Evolutionary conservation across 2,888 invertebrate genomes (phyloP).

Genomic region (Nomada fabriciana): DNA sequence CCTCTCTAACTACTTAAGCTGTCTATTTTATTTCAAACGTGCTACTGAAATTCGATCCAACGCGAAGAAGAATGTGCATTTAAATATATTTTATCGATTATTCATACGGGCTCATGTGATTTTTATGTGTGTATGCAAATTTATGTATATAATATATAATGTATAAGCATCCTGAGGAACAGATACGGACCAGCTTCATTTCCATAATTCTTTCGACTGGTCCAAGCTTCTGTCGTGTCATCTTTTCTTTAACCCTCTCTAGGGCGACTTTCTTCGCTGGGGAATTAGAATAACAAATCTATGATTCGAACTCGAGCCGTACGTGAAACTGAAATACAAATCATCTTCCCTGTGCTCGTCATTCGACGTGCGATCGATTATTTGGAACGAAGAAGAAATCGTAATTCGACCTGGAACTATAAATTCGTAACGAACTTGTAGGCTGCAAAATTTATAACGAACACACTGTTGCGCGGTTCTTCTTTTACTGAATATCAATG

Average conservation of each 20-base stretch:
- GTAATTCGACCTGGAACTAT: too few species aligned
- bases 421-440: too few species aligned
- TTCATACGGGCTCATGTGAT: neutral
- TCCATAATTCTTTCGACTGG: slow-evolving; percentile 34
- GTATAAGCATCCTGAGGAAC: slow-evolving; percentile 4
- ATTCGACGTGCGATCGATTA: neutral
- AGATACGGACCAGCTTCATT: slow-evolving; percentile 23
- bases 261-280: slow-evolving; percentile 4
- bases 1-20: neutral
- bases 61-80: neutral
- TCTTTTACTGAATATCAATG: neutral
- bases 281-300: slow-evolving; percentile 16
- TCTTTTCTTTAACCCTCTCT: slow-evolving; percentile 17
- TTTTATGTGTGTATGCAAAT: neutral
- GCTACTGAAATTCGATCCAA: neutral
- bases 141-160: neutral
- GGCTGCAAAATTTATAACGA: too few species aligned
- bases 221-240: slow-evolving; percentile 12
- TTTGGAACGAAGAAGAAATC: neutral
- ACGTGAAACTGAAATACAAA: neutral
- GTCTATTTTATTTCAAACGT: neutral
- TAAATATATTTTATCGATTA: neutral
- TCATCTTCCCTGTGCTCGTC: neutral
- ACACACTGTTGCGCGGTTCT: neutral
- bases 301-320: neutral